Conservation (phyloP, 2,888 invertebrate species). For the Chouioia cunea region DNA sequence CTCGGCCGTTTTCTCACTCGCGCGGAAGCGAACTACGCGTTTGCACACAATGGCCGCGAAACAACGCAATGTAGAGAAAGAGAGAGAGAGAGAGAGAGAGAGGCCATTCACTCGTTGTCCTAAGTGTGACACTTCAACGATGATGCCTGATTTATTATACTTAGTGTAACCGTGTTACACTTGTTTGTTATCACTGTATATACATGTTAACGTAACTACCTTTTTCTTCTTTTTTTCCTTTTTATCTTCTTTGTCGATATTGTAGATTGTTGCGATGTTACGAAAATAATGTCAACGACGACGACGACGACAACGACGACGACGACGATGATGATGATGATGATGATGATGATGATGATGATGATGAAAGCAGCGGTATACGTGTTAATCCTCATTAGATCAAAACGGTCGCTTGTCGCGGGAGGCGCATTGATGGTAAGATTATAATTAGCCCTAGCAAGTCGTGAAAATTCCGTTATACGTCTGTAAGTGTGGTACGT, state of each 20-base stretch:
- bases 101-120: too few species aligned
- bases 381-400: too few species aligned
- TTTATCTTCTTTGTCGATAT: not conserved
- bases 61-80: too few species aligned
- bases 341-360: not conserved
- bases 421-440: not conserved
- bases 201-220: not conserved
- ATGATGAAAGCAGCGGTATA: not conserved
- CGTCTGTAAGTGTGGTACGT: not conserved
- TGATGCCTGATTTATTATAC: too few species aligned
- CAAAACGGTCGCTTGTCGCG: not conserved
- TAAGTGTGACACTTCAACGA: too few species aligned
- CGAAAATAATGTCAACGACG: too few species aligned
- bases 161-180: slow-evolving; percentile 36
- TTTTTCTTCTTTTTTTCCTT: not conserved
- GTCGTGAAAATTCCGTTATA: slow-evolving; percentile 25
- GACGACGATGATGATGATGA: not conserved
- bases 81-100: too few species aligned
- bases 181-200: slow-evolving; percentile 17
- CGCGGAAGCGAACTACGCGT: too few species aligned
- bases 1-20: slow-evolving; percentile 42
- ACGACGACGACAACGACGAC: not conserved
- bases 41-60: too few species aligned
- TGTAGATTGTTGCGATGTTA: too few species aligned
- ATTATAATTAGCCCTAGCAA: slow-evolving; percentile 9